Percentiles rank a stretch among this genome's conserved stretches.
Conservation (phyloP, 1,140 invertebrate species). For the Apis florea region DNA sequence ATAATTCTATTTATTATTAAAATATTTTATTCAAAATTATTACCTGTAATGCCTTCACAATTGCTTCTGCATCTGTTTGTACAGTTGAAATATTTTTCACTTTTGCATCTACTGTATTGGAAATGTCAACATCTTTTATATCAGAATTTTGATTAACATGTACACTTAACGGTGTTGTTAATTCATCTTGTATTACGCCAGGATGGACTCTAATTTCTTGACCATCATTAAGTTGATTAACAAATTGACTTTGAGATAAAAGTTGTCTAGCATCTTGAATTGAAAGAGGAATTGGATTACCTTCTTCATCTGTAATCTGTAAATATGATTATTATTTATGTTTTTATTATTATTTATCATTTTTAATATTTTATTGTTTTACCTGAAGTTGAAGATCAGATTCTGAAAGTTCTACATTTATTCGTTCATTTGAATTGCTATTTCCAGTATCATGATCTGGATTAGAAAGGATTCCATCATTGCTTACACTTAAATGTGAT, state of each 20-base stretch:
- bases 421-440: constrained; percentile 60
- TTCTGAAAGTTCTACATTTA: constrained; percentile 69
- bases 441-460: constrained; percentile 55
- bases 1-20: neutral
- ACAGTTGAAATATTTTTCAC: constrained; percentile 48
- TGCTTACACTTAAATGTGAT: constrained; percentile 64
- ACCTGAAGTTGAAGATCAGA: constrained; percentile 76
- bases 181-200: constrained; percentile 61
- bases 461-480: constrained; percentile 58
- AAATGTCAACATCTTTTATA: constrained; percentile 46
- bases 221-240: constrained; percentile 76
- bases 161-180: constrained; percentile 63
- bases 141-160: constrained; percentile 58
- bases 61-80: constrained; percentile 68
- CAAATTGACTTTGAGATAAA: constrained; percentile 79
- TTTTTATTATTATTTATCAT: neutral
- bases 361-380: constrained; percentile 32
- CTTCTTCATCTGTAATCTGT: constrained; percentile 84
- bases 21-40: constrained; percentile 19
- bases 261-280: constrained; percentile 83
- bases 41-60: constrained; percentile 73
- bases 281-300: constrained; percentile 85
- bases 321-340: constrained; percentile 26
- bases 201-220: constrained; percentile 76
- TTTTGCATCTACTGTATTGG: constrained; percentile 22